phyloP scores from a whole-genome alignment of 2,113 vertebrate species.

The Tursiops truncatus region DNA sequence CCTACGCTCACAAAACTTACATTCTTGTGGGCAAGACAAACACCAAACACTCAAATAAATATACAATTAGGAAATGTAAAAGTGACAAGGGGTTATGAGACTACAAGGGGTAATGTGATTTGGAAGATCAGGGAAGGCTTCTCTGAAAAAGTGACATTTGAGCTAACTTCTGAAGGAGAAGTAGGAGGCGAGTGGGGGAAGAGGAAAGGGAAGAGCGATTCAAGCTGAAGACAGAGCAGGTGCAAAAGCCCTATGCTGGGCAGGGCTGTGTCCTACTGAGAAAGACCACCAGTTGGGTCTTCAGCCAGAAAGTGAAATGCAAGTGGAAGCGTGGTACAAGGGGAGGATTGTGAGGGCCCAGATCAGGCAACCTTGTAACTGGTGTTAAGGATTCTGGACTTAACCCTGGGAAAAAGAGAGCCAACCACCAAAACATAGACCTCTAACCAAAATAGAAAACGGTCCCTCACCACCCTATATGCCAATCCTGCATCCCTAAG shows the following conservation, averaged over 20 bases:
- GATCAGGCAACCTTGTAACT: background rate
- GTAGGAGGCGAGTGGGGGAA: background rate
- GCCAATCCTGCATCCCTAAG: background rate
- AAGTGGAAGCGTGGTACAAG: background rate
- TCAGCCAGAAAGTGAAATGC: background rate
- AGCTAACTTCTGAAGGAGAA: background rate
- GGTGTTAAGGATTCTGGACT: background rate
- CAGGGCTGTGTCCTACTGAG: background rate
- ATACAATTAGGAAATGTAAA: background rate
- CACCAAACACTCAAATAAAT: background rate
- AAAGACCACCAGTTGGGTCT: background rate
- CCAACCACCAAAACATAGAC: background rate
- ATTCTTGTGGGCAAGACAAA: background rate
- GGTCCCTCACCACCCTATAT: background rate
- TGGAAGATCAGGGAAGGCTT: background rate
- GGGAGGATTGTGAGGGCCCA: background rate
- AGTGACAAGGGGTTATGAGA: background rate
- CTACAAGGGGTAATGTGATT: background rate
- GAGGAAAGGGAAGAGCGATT: background rate
- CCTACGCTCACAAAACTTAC: background rate
- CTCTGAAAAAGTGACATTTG: background rate
- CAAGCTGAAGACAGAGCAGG: background rate
- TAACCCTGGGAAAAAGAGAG: background rate
- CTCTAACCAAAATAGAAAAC: background rate
- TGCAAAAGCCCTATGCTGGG: background rate